Conservation (phyloP, 2,888 invertebrate genomes). For the Helleia helle region DNA sequence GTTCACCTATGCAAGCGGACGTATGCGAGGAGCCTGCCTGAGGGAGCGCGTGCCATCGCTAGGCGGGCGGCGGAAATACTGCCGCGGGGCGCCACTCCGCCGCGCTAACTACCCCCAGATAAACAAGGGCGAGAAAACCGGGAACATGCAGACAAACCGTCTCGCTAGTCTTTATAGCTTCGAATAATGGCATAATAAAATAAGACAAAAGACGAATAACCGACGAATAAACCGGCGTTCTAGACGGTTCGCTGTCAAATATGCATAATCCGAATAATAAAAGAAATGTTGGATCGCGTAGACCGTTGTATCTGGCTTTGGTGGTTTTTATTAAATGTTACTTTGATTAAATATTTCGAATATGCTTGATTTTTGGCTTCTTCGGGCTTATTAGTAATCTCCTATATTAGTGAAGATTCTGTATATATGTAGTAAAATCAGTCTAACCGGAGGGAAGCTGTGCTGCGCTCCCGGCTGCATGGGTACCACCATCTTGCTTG, state of each 20-base stretch:
- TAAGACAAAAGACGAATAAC: slow-evolving; percentile 61
- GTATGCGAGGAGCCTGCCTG: slow-evolving; percentile 36
- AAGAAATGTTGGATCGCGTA: slow-evolving; percentile 16
- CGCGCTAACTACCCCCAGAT: slow-evolving; percentile 59
- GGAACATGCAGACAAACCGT: slow-evolving; percentile 70
- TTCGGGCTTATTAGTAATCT: no score
- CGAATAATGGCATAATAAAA: slow-evolving; percentile 57
- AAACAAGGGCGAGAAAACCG: slow-evolving; percentile 68
- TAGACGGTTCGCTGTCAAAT: slow-evolving; percentile 29
- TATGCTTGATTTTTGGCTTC: no score
- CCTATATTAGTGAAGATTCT: no score
- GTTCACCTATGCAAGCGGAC: slow-evolving; percentile 48
- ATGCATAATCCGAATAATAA: slow-evolving; percentile 28
- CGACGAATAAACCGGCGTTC: slow-evolving; percentile 25
- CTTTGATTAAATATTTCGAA: no score
- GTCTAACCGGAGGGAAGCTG: no score
- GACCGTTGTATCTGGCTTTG: slow-evolving; percentile 1
- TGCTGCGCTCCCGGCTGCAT: no score
- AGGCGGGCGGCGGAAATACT: slow-evolving; percentile 38
- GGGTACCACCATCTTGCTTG: no score
- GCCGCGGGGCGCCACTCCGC: slow-evolving; percentile 39
- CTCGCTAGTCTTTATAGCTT: slow-evolving; percentile 59
- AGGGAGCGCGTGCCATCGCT: slow-evolving; percentile 61
- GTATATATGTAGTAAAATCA: no score
- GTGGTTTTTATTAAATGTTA: slow-evolving; percentile 3